Conservation (phyloP, 2,797 vertebrate species). For the Esox masquinongy region DNA sequence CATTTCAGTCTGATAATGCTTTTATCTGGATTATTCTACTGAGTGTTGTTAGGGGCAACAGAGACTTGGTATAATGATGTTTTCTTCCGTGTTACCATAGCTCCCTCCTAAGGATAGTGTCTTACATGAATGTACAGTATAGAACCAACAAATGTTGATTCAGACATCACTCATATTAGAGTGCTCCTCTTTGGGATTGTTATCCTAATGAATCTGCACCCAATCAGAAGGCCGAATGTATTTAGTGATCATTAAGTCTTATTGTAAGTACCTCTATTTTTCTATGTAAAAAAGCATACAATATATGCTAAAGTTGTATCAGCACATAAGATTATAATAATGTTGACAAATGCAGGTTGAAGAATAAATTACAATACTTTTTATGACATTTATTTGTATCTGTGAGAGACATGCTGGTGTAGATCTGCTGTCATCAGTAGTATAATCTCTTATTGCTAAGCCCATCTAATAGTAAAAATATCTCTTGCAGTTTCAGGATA, state of each 20-base stretch:
- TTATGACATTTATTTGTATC: slow-evolving; percentile 6
- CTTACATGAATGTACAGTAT: slow-evolving; percentile 5
- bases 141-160: background rate
- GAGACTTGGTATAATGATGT: background rate
- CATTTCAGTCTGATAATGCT: background rate
- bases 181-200: background rate
- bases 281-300: slow-evolving; percentile 3
- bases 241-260: background rate
- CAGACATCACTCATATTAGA: background rate
- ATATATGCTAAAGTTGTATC: background rate
- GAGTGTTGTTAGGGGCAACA: background rate
- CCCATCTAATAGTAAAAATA: background rate
- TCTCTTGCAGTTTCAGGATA: slow-evolving; percentile 3
- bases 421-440: background rate
- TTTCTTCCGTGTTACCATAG: background rate
- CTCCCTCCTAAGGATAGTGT: slow-evolving; percentile 8
- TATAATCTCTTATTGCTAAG: slow-evolving; percentile 3
- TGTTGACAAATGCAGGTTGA: background rate
- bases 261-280: background rate
- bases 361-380: background rate
- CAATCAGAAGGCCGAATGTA: background rate
- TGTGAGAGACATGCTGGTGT: slow-evolving; percentile 3
- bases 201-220: background rate
- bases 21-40: background rate
- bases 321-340: background rate